Evolutionary conservation across 2,113 vertebrate species (phyloP), one percentile per base, ranked within the genome.

Genomic region (Limnothrissa miodon): DNA sequence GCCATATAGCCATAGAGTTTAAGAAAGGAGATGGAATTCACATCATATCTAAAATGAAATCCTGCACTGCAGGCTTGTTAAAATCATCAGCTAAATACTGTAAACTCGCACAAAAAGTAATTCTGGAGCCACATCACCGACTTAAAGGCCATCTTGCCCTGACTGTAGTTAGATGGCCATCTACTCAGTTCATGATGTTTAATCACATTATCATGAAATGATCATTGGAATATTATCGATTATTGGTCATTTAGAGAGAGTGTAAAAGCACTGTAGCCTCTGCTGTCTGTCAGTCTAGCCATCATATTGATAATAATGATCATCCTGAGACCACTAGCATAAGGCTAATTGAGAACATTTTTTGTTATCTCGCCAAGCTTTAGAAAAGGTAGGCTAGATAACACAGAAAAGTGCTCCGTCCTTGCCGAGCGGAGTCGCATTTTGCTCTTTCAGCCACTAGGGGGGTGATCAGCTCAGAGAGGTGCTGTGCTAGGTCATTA

Each of bases 401-500:
- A n/a, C n/a, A n/a, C n/a, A n/a, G n/a, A n/a, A n/a, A n/a, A 19
- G 48, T 15, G 2, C 11, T 17, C 15, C 1, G 19, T 51, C 48
- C 4, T 15, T 51, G 48, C 48, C 17, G 2, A 53, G 48, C 48
- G 21, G 17, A 53, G 17, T 19, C 15, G 48, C 15, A 4, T 15
- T 51, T 19, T 51, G 48, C 17, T 51, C 19, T 51, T 17, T 19
- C 15, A 42, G 48, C 48, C 48, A 51, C 17, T 4, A 19, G 59
- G 25, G 25, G 59, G 59, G n/a, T 66, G n/a, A 66, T 66, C 59
- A 29, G n/a, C 59, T 66, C 59, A 66, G 59, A n/a, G 59, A 66
- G 59, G 59, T 33, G 59, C 25, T 29, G 25, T 6, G 25, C 25
- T 29, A 15, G 59, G 29, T 66, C 25, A 33, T 8, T 25, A 33